These are phyloP conservation scores for Poecilus cupreus DNA, from an alignment of 2,888 invertebrate genomes.

Conservation along the genomic window DNA sequence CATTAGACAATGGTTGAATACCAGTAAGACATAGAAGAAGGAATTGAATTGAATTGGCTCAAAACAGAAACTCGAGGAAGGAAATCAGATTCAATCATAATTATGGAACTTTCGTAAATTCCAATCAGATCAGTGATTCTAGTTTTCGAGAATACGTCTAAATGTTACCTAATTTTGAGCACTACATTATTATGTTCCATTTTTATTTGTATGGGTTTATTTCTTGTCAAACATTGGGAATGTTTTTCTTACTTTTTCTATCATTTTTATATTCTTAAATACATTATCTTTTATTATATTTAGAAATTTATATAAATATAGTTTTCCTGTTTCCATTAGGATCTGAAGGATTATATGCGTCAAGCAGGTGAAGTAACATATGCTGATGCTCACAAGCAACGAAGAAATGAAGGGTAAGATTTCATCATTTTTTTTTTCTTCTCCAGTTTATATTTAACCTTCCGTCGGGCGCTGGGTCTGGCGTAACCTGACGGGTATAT, in stretches of 20 bases:
- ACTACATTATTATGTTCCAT: slow-evolving; percentile 43
- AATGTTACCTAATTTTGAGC: slow-evolving; percentile 60
- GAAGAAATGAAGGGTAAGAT: slow-evolving; percentile 92
- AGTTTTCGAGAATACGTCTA: not conserved
- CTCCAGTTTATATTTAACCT: too few species aligned
- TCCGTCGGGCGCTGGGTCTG: too few species aligned
- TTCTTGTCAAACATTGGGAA: slow-evolving; percentile 53
- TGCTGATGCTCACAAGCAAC: slow-evolving; percentile 97
- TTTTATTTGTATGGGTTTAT: slow-evolving; percentile 52
- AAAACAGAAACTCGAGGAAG: not conserved
- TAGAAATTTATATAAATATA: slow-evolving; percentile 41
- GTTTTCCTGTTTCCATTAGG: slow-evolving; percentile 78
- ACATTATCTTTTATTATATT: not conserved
- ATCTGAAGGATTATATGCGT: slow-evolving; percentile 99
- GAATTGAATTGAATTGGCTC: not conserved
- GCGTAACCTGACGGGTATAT: too few species aligned
- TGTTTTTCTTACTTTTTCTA: slow-evolving; percentile 50
- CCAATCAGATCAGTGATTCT: not conserved
- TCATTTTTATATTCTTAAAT: slow-evolving; percentile 39
- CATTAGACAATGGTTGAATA: not conserved
- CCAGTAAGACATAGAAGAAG: not conserved
- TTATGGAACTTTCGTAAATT: not conserved
- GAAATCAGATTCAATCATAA: not conserved
- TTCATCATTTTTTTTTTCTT: slow-evolving; percentile 52
- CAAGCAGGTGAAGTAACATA: slow-evolving; percentile 99